Evolutionary conservation across 64 coral and sea anemone species (phyloP), one percentile per base, ranked within the genome.

Genomic region (Hydrozoanthus tunicans): DNA sequence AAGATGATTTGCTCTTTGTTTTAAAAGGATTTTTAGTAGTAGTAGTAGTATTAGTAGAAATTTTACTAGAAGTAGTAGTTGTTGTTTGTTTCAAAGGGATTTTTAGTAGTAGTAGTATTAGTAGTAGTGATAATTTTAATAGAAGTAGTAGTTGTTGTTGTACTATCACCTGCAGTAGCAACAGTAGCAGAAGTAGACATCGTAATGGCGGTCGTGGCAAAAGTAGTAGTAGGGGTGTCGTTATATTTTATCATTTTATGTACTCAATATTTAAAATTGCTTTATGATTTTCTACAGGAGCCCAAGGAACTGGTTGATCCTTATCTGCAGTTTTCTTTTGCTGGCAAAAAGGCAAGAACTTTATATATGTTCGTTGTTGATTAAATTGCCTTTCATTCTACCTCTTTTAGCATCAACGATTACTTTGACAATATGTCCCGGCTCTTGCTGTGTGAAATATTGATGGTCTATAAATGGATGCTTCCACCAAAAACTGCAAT

Each of bases 291-390:
- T 6, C 64, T 64, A 60, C 65, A 94, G 93, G 89, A 94, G 65
- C 79, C 93, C 3, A 98, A 98, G 83, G 93, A 90, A 14, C 27
- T 98, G 61, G 96, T 98, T 5, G 96, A 98, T 71, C 96, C 96
- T 10, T 98, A 93, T 70, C 25, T 93, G 5, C 54, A 77, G 63
- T 93, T 98, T 65, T 82, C 70, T 9, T 98, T 95, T 75, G 96
- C 96, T 90, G 96, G 96, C 14, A 98, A 95, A 93, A 83, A 95
- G 85, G 96, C 95, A 89, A 72, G 79, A 24, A 8, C 6, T 26
- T 14, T 25, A 5, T 20, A 20, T 20, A 20, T 20, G 20, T 20
- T 20, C 20, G 20, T 20, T 20, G 20, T 20, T 20, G 20, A 20
- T 20, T 20, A 20, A 20, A 20, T 20, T 20, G 20, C 20, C 20